Conservation (phyloP, 2,888 invertebrate genomes). For the Chaitophorus viminalis region DNA sequence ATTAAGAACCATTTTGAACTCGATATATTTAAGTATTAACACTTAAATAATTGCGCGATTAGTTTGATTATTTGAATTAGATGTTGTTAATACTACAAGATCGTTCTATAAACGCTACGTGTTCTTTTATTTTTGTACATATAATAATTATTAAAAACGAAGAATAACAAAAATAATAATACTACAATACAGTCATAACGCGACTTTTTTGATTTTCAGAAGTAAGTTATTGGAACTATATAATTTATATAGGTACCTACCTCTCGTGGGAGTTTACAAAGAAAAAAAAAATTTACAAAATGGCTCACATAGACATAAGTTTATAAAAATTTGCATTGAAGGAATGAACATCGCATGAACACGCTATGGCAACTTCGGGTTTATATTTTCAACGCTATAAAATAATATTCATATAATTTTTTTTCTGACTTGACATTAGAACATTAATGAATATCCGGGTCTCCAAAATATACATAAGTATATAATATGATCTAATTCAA, state of each 20-base stretch:
- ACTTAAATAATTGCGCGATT: background rate
- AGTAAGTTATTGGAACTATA: background rate
- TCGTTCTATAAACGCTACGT: background rate
- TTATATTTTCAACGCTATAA: background rate
- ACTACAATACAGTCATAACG: background rate
- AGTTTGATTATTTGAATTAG: background rate
- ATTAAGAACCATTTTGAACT: background rate
- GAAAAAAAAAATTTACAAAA: too few relatives aligned
- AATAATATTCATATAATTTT: background rate
- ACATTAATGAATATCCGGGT: conserved; percentile 20
- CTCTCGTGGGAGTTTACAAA: background rate
- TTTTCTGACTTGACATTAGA: background rate
- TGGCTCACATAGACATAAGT: too few relatives aligned
- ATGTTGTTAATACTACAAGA: background rate
- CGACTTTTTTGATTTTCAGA: background rate
- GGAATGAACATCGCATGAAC: background rate
- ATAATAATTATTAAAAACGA: too few relatives aligned
- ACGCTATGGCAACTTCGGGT: background rate
- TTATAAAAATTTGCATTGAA: background rate
- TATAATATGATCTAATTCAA: background rate
- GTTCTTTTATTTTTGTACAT: background rate
- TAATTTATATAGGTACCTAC: too few relatives aligned
- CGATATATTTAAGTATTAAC: background rate
- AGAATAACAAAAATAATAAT: background rate
- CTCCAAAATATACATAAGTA: background rate